Evolutionary conservation across 2,113 vertebrate species (phyloP).

Genomic region (Cololabis saira): DNA sequence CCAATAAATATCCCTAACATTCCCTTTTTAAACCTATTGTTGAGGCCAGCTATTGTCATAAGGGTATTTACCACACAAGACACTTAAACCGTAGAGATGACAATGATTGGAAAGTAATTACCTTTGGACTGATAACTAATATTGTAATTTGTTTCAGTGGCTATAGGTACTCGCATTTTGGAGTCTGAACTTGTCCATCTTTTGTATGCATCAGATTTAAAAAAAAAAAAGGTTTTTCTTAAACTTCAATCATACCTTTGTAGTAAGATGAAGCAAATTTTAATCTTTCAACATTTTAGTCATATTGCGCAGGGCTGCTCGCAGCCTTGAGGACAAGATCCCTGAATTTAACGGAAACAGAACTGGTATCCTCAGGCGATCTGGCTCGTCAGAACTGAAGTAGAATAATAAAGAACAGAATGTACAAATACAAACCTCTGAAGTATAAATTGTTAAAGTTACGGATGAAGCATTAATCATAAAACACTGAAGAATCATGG

Average conservation of each 20-base stretch:
- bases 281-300: conserved; percentile 36
- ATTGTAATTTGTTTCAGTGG: too few species aligned
- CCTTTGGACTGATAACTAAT: too few species aligned
- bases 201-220: neutral
- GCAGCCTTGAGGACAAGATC: conserved; percentile 14
- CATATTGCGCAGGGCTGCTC: conserved; percentile 5
- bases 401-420: conserved; percentile 27
- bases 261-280: neutral
- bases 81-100: too few species aligned
- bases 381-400: conserved; percentile 35
- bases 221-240: neutral
- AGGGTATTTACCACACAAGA: too few species aligned
- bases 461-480: conserved; percentile 65
- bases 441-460: conserved; percentile 49
- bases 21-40: too few species aligned
- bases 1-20: too few species aligned
- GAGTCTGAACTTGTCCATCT: neutral
- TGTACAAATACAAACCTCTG: conserved; percentile 10
- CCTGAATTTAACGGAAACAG: conserved; percentile 50
- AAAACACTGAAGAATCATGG: conserved; percentile 36
- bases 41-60: too few species aligned
- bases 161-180: too few species aligned
- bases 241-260: neutral
- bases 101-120: too few species aligned
- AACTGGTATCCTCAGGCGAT: conserved; percentile 50